Evolutionary conservation across 2,113 vertebrate species (phyloP).

Genomic region (Corythornis madagascariensis): DNA sequence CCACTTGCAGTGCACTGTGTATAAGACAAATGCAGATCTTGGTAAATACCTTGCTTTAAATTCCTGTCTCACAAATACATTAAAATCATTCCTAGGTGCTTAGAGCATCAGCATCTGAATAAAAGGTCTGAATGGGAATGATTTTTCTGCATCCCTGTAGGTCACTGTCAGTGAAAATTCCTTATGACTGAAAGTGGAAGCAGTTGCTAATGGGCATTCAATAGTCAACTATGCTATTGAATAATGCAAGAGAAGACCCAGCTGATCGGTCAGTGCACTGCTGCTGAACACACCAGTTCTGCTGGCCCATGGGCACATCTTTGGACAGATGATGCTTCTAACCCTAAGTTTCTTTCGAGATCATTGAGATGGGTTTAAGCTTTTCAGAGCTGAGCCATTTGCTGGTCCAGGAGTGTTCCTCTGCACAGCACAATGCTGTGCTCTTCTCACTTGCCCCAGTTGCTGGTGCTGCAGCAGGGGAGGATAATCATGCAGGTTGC

Average conservation of each 20-base stretch:
- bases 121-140: neutral
- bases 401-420: neutral
- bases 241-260: neutral
- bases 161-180: neutral
- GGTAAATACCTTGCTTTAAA: constrained; percentile 15
- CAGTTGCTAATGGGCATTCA: neutral
- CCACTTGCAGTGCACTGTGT: neutral
- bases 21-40: neutral
- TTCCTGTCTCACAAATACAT: neutral
- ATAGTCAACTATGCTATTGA: neutral
- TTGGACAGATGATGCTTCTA: neutral
- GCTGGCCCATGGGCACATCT: neutral
- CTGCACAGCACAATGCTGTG: neutral
- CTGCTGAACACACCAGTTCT: neutral
- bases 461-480: neutral
- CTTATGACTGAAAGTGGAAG: neutral
- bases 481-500: neutral
- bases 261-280: neutral
- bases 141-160: neutral
- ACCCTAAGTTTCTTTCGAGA: neutral
- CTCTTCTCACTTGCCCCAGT: neutral
- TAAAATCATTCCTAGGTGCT: constrained; percentile 4
- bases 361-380: neutral
- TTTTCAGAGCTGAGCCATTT: neutral
- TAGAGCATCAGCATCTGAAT: neutral